Conservation (phyloP, 2,113 vertebrate species). For the Callaeas wilsoni region DNA sequence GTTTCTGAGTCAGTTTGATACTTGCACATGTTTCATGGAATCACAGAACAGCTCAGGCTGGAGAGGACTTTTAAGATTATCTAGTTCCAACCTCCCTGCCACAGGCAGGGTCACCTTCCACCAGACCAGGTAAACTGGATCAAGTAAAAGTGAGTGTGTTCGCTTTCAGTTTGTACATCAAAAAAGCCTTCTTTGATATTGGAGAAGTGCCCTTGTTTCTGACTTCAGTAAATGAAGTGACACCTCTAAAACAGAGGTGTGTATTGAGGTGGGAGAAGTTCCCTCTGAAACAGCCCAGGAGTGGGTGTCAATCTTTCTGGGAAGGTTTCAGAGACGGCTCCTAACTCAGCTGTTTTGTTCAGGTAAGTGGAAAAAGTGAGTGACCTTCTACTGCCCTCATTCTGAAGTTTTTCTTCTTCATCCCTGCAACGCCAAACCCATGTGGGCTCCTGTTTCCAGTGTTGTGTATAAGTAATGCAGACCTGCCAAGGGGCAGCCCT, state of each 20-base stretch:
- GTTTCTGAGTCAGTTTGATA: background rate
- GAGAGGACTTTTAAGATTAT: background rate
- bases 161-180: background rate
- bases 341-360: background rate
- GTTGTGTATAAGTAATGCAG: accelerated
- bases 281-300: background rate
- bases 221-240: background rate
- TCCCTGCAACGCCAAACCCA: background rate
- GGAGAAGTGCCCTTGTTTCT: background rate
- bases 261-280: background rate
- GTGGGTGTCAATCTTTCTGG: background rate
- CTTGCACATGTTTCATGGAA: background rate
- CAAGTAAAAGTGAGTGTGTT: background rate
- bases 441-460: background rate
- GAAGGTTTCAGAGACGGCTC: background rate
- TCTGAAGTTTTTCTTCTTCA: background rate
- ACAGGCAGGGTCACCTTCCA: background rate
- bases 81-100: background rate
- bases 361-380: background rate
- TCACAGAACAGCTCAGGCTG: background rate
- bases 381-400: background rate
- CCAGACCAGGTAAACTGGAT: background rate
- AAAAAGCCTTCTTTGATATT: background rate
- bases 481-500: background rate
- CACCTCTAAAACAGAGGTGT: background rate